These are phyloP conservation scores for Acrossocheilus fasciatus DNA, from an alignment of 2,797 vertebrate species.

Conservation along the genomic window DNA sequence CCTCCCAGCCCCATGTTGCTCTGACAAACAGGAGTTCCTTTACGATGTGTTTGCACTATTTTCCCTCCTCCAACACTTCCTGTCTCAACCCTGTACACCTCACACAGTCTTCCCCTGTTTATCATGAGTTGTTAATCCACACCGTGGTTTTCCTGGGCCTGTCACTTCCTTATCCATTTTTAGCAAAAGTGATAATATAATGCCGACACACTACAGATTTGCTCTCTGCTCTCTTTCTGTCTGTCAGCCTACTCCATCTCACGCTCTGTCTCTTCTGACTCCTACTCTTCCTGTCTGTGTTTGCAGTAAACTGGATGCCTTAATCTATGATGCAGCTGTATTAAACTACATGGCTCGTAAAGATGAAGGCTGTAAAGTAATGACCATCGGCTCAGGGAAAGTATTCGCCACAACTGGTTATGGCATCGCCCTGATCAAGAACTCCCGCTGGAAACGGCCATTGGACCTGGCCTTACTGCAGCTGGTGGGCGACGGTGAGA, in stretches of 20 bases:
- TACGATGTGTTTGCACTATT: conserved; percentile 47
- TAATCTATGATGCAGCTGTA: conserved; percentile 94
- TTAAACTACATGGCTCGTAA: conserved; percentile 96
- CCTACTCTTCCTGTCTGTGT: conserved; percentile 55
- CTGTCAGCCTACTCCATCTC: conserved; percentile 15
- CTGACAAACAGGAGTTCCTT: conserved; percentile 31
- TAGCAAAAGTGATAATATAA: conserved; percentile 35
- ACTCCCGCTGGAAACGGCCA: conserved; percentile 93
- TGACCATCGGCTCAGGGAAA: conserved; percentile 95
- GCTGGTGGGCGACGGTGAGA: conserved; percentile 92
- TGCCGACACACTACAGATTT: background rate
- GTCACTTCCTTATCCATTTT: conserved; percentile 43
- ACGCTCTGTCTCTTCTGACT: conserved; percentile 29
- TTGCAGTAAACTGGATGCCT: conserved; percentile 91
- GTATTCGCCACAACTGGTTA: conserved; percentile 95
- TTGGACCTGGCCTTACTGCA: conserved; percentile 92
- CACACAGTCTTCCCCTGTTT: conserved; percentile 11
- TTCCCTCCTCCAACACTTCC: conserved; percentile 27
- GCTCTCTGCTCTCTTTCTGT: conserved; percentile 27
- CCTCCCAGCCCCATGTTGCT: conserved; percentile 15
- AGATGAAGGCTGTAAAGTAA: conserved; percentile 95
- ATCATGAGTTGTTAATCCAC: conserved; percentile 48
- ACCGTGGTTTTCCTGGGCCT: conserved; percentile 41
- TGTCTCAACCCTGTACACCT: conserved; percentile 1
- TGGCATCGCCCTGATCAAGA: conserved; percentile 94